Conservation (phyloP, 92 coral and sea anemone genomes). For the Bergia sp. region DNA sequence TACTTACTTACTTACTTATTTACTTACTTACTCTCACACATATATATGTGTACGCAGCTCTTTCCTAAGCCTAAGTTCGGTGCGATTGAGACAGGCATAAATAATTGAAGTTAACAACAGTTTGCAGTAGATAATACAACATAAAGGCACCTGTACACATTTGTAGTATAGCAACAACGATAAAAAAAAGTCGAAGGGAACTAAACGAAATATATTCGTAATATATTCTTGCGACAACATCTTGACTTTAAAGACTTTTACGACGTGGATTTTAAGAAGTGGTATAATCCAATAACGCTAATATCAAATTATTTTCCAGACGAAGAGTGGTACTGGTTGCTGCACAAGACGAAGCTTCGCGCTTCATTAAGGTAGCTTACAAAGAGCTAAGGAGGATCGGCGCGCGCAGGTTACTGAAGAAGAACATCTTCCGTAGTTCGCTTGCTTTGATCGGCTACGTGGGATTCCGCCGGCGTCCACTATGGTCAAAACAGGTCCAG, state of each 20-base stretch:
- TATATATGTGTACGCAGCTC: too few relatives aligned
- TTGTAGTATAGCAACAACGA: too few relatives aligned
- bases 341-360: slow-evolving; percentile 44
- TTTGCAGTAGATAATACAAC: too few relatives aligned
- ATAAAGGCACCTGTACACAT: too few relatives aligned
- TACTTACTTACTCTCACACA: too few relatives aligned
- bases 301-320: not conserved
- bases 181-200: too few relatives aligned
- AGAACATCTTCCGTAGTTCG: slow-evolving; percentile 37
- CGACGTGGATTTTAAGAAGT: not conserved
- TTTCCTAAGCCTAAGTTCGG: too few relatives aligned
- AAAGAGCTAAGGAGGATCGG: slow-evolving; percentile 32
- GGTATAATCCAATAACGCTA: not conserved
- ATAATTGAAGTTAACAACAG: too few relatives aligned
- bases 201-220: too few relatives aligned
- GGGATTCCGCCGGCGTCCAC: slow-evolving; percentile 37
- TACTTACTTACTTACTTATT: too few relatives aligned
- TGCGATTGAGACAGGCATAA: too few relatives aligned
- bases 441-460: slow-evolving; percentile 43
- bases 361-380: slow-evolving; percentile 10
- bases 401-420: slow-evolving; percentile 7
- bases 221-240: not conserved
- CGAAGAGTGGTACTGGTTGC: slow-evolving; percentile 46
- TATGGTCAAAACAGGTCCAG: slow-evolving; percentile 45
- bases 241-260: not conserved